Evolutionary conservation across 92 coral and sea anemone genomes (phyloP), one percentile per base, ranked within the genome.

Genomic region (Porites cylindrica): DNA sequence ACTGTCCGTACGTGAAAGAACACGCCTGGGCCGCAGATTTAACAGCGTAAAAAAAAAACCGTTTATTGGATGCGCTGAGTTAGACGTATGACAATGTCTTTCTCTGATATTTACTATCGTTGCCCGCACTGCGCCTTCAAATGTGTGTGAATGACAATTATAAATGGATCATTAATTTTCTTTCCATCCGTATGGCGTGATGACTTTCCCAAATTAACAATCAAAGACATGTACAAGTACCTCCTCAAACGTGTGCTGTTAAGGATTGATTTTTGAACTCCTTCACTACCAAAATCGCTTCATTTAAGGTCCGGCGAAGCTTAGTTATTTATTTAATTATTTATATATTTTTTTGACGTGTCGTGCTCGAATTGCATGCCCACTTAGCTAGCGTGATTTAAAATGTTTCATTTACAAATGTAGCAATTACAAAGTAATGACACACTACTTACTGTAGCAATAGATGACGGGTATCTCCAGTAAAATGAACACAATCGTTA

Each of bases 401-500:
- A 1, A 17, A 20, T 38, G 24, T 66, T 7, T 23, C 32, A 66
- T 23, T 20, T 66, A 38, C 10, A 9, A 66, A 8, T 66, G 71
- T 66, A 66, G 24, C 43, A 7, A 9, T n/a, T n/a, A 24, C 51
- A 62, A 8, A 12, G 20, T 18, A 61, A 50, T 63, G 63, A 38
- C 6, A n/a, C 14, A 43, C 66, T 21, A 78, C 82, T 78, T 62
- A 78, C 82, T 1, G 13, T 38, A 62, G 9, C 52, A 70, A 78
- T n/a, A 14, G 47, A 52, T n/a, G 4, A 71, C 82, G 47, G 54
- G 82, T 38, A 64, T 47, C 72, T 64, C 13, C 2, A 38, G 82
- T 6, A 78, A 78, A 64, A 64, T 43, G 67, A 78, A 20, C 82
- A 78, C 20, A 23, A 78, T 64, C 18, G 70, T 24, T 38, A n/a